Conservation (phyloP, 2,113 vertebrate species). For the Pygoscelis antarcticus region DNA sequence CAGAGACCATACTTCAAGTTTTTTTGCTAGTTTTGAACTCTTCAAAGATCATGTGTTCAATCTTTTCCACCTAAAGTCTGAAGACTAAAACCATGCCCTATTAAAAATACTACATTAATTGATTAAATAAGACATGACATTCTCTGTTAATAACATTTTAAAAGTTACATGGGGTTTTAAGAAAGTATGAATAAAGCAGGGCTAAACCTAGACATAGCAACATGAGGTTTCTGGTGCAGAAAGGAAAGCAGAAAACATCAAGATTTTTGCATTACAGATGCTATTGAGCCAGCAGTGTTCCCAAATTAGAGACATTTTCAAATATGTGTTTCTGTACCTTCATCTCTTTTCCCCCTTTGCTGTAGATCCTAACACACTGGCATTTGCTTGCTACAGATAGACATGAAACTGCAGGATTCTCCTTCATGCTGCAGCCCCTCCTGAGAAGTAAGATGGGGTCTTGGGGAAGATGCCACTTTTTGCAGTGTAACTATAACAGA, state of each 20-base stretch:
- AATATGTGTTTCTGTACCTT: not conserved
- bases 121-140: not conserved
- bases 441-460: not conserved
- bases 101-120: not conserved
- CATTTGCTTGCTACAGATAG: not conserved
- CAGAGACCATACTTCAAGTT: not conserved
- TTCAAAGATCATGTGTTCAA: not conserved
- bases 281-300: not conserved
- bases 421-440: not conserved
- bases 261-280: not conserved
- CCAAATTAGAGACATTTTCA: not conserved
- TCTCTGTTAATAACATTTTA: not conserved
- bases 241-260: not conserved
- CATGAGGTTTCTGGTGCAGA: not conserved
- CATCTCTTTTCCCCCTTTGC: not conserved
- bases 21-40: not conserved
- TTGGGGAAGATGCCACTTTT: not conserved
- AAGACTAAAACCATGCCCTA: not conserved
- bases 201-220: not conserved
- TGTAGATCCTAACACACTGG: not conserved
- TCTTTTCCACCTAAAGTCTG: not conserved
- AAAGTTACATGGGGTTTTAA: not conserved
- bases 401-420: not conserved
- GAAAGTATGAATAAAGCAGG: not conserved
- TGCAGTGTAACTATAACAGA: no score